Base-by-base conservation (phyloP, 92 coral and sea anemone species). In the Palythoa caribaeorum region DNA sequence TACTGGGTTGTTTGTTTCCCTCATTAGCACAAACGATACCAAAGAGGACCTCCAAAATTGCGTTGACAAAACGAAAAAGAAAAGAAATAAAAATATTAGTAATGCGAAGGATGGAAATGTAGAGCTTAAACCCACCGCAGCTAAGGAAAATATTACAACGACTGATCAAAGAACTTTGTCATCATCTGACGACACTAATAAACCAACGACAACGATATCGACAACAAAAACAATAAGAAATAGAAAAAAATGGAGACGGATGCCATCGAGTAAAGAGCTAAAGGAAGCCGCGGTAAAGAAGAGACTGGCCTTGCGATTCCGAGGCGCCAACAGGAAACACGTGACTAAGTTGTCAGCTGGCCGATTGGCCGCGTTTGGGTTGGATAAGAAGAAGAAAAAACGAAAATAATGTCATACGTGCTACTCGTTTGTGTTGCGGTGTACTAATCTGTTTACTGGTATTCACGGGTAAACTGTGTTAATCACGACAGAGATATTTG, bases 311-410 rank as follows among this genome's bases (percentile, higher is more conserved):
- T 90, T 93, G 71, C 91, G 91, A 28, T 97, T 97, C 89, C 94
- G 93, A 76, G 99, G 99, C 8, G 99, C 98, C 0, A 91, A 91
- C 71, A 77, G 80, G 69, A 94, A 94, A 28, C 92, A 93, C 76
- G 88, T 97, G 37, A 92, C 93, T 68, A 92, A 94, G 76, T 87
- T 97, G 37, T 95, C 99, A 5, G 89, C 92, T 6, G 94, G 90
- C 36, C 92, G 99, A 81, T 92, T 97, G 48, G 94, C 95, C 10
- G 93, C 99, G 16, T 97, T 95, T 81, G 99, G 99, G 38, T 79
- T 95, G 88, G 90, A 79, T 1, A 97, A 87, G 85, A 96, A 94
- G 93, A 95, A 77, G 80, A 96, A 90, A 84, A 93, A 89, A 63
- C 60, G 80, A 70, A 44, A 85, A 39, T 50, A 55, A 70, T 73